These are phyloP conservation scores for Steinernema hermaphroditum DNA, from an alignment of 2,888 invertebrate species.

Conservation along the genomic window DNA sequence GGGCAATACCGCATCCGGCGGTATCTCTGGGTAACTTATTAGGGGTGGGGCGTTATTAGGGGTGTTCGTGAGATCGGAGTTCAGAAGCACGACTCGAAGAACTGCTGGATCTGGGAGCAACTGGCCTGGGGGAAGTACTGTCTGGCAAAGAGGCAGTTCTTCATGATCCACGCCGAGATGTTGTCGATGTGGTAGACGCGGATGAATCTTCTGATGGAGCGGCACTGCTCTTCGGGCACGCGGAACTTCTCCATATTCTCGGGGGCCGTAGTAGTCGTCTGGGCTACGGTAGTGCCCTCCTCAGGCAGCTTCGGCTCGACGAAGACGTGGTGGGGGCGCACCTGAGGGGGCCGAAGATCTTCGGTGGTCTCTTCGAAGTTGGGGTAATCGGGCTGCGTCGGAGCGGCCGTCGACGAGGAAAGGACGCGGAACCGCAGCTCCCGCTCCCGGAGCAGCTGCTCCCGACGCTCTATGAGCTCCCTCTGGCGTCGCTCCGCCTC, in stretches of 20 bases:
- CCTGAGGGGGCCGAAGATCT: not conserved
- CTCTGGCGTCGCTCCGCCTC: constrained; percentile 45
- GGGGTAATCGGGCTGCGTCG: constrained; percentile 11
- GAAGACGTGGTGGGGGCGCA: constrained; percentile 16
- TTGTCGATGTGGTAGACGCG: constrained; percentile 42
- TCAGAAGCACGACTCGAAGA: constrained; percentile 30
- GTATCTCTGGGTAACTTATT: too few species aligned
- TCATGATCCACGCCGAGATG: constrained; percentile 42
- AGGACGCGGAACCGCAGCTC: not conserved
- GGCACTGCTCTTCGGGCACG: constrained; percentile 38
- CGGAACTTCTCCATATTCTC: not conserved
- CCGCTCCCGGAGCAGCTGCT: constrained; percentile 2
- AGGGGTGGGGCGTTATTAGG: too few species aligned
- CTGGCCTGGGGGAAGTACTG: constrained; percentile 47
- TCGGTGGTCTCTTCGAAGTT: constrained; percentile 20
- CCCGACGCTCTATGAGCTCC: constrained; percentile 37
- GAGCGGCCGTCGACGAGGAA: constrained; percentile 1
- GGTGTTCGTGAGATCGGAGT: constrained; percentile 3
- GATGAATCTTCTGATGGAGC: constrained; percentile 42
- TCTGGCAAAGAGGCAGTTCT: constrained; percentile 47
- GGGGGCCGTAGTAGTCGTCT: not conserved
- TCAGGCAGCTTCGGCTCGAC: constrained; percentile 2
- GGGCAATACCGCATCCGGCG: too few species aligned
- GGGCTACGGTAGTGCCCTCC: not conserved
- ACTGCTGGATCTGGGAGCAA: constrained; percentile 44